Base-by-base conservation (phyloP, 2,797 vertebrate species). In the Paratrypauchen microcephalus region DNA sequence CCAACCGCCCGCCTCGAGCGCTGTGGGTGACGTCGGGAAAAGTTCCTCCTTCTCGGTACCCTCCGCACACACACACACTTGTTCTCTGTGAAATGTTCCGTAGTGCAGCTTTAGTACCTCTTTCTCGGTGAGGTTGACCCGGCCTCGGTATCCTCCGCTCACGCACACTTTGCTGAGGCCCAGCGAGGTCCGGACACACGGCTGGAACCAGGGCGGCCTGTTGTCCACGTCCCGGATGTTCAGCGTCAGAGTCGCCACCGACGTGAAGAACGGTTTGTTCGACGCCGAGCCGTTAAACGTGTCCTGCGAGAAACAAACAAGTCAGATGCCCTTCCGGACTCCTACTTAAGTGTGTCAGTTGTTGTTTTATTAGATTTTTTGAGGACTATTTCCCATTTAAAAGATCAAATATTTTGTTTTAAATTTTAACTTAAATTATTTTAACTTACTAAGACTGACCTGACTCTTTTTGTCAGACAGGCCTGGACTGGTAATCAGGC, bases 171-270 rank as follows among this genome's bases (percentile, higher is more conserved):
- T 94, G 71, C 92, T 90, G 2, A 21, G 76, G 2, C 89, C 91
- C 2, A 88, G 5, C 26, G 56, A 90, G n/a, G 90, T 77, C 82
- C 91, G 86, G 4, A 81, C 52, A 52, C 94, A 95, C 0, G 94
- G 94, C 81, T 94, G 93, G 63, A 94, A 95, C 94, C 94, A 95
- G 0, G 94, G 94, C 0, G 93, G 94, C 0, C 93, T 87, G 85
- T 95, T 95, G 30, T 95, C 94, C 0, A 93, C 82, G 70, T 95
- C 94, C 73, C 79, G 87, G 80, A 95, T 89, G 0, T 90, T 89
- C 60, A 95, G 80, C 0, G 84, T 87, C 78, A 95, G 89, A 50
- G 89, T 87, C 66, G 92, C 89, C 65, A 93, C 91, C 0, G 93
- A 91, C 0, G 91, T 94, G 78, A 92, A 93, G 82, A 90, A 90